Evolutionary conservation across 2,797 vertebrate species (phyloP).

Genomic region (Pangasius larnaudii): DNA sequence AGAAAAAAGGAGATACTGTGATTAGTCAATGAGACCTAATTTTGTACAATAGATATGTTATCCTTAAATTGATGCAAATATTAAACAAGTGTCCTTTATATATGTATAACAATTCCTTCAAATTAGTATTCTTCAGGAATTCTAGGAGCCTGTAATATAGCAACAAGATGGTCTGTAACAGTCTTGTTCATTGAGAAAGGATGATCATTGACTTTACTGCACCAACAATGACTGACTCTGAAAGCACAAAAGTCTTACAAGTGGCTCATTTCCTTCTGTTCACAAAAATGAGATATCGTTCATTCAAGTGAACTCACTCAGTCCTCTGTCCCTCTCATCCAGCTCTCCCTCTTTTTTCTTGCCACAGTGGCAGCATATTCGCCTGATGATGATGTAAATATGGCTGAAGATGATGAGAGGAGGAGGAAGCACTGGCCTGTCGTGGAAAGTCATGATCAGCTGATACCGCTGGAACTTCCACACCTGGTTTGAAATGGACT

Average conservation of each 20-base stretch:
- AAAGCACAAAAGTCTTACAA: not conserved
- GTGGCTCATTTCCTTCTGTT: not conserved
- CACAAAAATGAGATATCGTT: not conserved
- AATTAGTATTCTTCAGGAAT: not conserved
- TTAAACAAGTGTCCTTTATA: not conserved
- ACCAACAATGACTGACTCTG: not conserved
- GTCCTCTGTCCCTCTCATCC: constrained; percentile 91
- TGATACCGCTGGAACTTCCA: constrained; percentile 99
- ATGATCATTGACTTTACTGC: not conserved
- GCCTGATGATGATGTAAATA: constrained; percentile 86
- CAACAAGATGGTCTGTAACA: not conserved
- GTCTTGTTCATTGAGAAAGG: not conserved
- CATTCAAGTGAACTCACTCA: constrained; percentile 79
- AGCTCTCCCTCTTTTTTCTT: constrained; percentile 84
- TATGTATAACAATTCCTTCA: not conserved
- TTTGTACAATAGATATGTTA: not conserved
- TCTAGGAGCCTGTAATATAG: not conserved
- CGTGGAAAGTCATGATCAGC: constrained; percentile 98
- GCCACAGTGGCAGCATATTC: constrained; percentile 82
- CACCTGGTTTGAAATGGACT: constrained; percentile 98
- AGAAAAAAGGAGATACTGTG: constrained; percentile 44
- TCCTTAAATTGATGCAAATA: not conserved
- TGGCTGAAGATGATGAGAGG: constrained; percentile 97
- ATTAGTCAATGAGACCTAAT: not conserved
- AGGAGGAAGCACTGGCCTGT: constrained; percentile 95